These are phyloP conservation scores for Thripadectes ignobilis DNA, from an alignment of 2,797 vertebrate genomes.

Conservation along the genomic window DNA sequence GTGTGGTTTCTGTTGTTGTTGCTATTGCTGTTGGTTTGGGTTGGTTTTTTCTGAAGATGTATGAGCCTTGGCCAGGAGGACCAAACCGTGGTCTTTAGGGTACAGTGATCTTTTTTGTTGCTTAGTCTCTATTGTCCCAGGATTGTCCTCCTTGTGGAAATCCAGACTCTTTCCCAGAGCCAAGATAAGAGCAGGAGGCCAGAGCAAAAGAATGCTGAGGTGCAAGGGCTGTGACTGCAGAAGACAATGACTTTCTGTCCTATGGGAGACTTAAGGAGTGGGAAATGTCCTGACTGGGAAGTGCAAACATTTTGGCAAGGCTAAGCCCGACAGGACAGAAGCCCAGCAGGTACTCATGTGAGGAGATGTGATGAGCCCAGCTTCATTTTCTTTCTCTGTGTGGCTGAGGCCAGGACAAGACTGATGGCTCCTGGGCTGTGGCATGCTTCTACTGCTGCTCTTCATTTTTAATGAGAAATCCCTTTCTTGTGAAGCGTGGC, in stretches of 20 bases:
- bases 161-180: background rate
- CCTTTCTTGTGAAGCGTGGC: background rate
- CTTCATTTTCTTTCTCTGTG: background rate
- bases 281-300: background rate
- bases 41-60: background rate
- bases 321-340: background rate
- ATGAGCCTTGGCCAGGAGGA: background rate
- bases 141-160: background rate
- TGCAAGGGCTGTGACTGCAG: background rate
- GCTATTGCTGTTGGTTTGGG: background rate
- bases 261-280: background rate
- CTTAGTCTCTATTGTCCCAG: background rate
- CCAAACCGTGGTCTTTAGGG: background rate
- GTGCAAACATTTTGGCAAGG: fast-evolving
- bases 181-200: background rate
- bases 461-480: background rate
- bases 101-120: background rate
- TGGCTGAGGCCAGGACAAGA: background rate
- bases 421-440: background rate
- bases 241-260: background rate
- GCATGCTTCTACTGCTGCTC: background rate
- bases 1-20: background rate
- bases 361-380: background rate
- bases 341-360: fast-evolving
- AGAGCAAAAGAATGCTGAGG: background rate